Base-by-base conservation (phyloP, 2,888 invertebrate species). In the Caenorhabditis japonica region DNA sequence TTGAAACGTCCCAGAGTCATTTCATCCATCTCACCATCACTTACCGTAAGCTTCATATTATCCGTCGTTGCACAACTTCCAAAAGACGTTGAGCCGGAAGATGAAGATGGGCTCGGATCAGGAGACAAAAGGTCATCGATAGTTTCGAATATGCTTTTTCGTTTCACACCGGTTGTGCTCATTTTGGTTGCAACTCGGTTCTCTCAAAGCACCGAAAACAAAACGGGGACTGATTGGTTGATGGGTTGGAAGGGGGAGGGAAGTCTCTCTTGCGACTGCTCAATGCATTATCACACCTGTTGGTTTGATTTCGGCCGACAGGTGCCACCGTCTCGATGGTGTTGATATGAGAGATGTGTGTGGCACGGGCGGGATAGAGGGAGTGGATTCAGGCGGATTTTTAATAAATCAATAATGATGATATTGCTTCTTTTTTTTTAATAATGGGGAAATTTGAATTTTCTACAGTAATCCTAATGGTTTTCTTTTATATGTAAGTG, bases 301-400 rank as follows among this genome's bases (percentile, higher is more conserved):
- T 55, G 69, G 69, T 55, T 55, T 53, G 60, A 69, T 55, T 69
- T 43, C 52, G 49, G 27, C 68, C 69, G 60, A 69, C 69, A 69
- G 69, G 69, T 69, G 69, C 60, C 30, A 10, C 55, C 49, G 39
- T 30, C 34, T 34, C 23, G 21, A 53, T 62, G 56, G 64, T 64
- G 64, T 64, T 64, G 64, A 64, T 64, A 64, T 64, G 64, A 64
- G 64, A 64, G n/a, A n/a, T n/a, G n/a, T n/a, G n/a, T 64, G 64
- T 64, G 55, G 64, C 64, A 64, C 64, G 64, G 56, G 56, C 56
- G 64, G 64, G 7, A 43, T 19, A 19, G 13, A 13, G 17, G 17
- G 46, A 62, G 38, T 17, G 39, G 39, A 39, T 21, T 38, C 51
- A 33, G 27, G 17, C 27, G 13, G 34, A n/a, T n/a, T n/a, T n/a